Evolutionary conservation across 2,797 vertebrate species (phyloP).

Genomic region (Aratinga solstitialis): DNA sequence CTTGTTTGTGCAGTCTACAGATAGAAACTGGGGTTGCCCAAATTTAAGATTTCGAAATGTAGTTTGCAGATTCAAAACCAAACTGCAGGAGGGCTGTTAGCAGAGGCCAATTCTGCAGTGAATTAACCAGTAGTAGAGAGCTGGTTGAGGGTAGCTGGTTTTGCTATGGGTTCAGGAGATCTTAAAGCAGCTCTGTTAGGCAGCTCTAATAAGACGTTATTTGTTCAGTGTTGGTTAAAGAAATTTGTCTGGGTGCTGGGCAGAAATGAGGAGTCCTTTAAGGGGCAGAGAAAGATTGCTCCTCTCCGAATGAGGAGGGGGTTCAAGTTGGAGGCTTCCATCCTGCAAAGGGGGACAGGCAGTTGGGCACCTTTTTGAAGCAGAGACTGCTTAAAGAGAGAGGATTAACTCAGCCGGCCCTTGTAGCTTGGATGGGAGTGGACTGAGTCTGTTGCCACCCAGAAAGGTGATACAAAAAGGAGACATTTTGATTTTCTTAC

Average conservation of each 20-base stretch:
- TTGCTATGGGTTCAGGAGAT: not conserved
- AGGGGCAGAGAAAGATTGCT: not conserved
- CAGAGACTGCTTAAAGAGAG: not conserved
- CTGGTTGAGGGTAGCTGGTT: not conserved
- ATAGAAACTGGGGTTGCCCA: not conserved
- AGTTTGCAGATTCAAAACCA: not conserved
- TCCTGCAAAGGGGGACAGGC: not conserved
- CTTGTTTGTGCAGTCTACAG: not conserved
- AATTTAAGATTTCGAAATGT: not conserved
- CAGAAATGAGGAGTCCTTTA: not conserved
- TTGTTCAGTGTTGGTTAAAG: not conserved
- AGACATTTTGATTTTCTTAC: not conserved
- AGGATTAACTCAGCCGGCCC: not conserved
- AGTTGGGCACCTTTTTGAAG: not conserved
- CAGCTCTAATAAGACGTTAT: not conserved
- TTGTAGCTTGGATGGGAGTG: not conserved
- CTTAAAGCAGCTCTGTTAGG: not conserved
- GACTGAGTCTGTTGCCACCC: not conserved
- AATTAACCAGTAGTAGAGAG: not conserved
- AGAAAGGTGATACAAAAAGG: not conserved
- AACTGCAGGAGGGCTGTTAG: not conserved
- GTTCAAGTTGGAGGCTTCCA: not conserved
- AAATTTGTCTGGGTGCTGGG: not conserved
- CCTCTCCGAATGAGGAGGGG: accelerated
- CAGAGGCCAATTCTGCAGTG: not conserved